phyloP scores from a whole-genome alignment of 2,888 invertebrate genomes.

The Chromoteleia sp. region DNA sequence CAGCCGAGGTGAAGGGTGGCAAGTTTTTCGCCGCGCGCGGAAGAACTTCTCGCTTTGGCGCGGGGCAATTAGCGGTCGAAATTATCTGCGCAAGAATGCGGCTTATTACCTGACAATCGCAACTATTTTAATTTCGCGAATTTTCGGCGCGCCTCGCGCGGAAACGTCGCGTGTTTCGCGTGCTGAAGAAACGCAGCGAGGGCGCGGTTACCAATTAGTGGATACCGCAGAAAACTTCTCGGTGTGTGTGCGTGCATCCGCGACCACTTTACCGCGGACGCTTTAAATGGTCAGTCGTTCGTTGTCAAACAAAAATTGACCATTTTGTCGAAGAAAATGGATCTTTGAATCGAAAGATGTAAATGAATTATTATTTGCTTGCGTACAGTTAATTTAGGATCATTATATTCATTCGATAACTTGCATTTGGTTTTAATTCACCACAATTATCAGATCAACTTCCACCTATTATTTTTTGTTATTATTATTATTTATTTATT shows the following conservation, averaged over 20 bases:
- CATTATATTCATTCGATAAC: too few species aligned
- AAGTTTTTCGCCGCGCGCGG: constrained; percentile 30
- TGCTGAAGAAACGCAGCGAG: constrained; percentile 69
- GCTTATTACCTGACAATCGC: constrained; percentile 66
- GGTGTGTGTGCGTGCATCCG: constrained; percentile 16
- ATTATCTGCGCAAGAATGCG: constrained; percentile 70
- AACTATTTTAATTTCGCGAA: constrained; percentile 74
- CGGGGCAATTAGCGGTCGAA: constrained; percentile 62
- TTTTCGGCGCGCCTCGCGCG: constrained; percentile 69
- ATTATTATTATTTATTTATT: too few species aligned
- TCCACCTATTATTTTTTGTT: too few species aligned
- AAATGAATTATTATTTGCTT: too few species aligned
- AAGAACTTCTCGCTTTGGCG: constrained; percentile 29
- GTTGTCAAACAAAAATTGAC: too few species aligned
- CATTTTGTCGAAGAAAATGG: too few species aligned
- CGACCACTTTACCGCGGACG: too few species aligned
- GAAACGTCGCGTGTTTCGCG: constrained; percentile 68
- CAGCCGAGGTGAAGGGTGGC: background rate
- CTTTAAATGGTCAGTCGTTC: too few species aligned
- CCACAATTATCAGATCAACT: too few species aligned
- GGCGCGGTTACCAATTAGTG: constrained; percentile 74
- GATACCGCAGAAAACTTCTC: constrained; percentile 75
- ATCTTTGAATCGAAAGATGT: too few species aligned
- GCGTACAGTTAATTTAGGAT: too few species aligned
- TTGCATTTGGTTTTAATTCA: too few species aligned